These are phyloP conservation scores for Crotalus helleri DNA, from an alignment of 2,113 vertebrate genomes.

Conservation along the genomic window DNA sequence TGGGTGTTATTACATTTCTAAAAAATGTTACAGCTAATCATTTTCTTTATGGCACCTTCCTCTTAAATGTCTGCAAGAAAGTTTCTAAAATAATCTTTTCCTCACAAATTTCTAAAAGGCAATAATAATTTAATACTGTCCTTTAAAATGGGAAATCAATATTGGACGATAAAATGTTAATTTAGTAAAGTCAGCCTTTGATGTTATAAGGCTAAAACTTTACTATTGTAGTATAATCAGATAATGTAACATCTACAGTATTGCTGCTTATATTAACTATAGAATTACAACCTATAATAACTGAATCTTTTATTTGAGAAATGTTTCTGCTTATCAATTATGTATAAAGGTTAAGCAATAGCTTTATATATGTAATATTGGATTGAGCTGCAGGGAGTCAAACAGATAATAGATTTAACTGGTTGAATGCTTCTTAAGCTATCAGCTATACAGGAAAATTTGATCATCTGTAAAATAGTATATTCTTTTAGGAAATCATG, in stretches of 20 bases:
- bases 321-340: neutral
- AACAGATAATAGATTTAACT: neutral
- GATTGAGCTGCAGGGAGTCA: neutral
- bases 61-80: neutral
- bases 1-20: conserved; percentile 15
- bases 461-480: neutral
- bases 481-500: neutral
- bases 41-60: conserved; percentile 12
- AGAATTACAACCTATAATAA: conserved; percentile 7
- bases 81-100: conserved; percentile 2
- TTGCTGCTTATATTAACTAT: neutral
- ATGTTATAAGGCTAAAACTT: neutral
- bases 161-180: neutral
- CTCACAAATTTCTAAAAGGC: neutral
- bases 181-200: conserved; percentile 10
- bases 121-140: neutral
- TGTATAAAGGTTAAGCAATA: neutral
- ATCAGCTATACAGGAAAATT: neutral
- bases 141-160: neutral
- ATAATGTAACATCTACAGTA: conserved; percentile 1
- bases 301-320: conserved; percentile 17
- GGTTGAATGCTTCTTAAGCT: conserved; percentile 1
- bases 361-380: conserved; percentile 15
- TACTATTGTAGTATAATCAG: conserved; percentile 1
- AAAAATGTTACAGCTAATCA: conserved; percentile 10